Base-by-base conservation (phyloP, 2,888 invertebrate genomes). In the Baronia brevicornis region DNA sequence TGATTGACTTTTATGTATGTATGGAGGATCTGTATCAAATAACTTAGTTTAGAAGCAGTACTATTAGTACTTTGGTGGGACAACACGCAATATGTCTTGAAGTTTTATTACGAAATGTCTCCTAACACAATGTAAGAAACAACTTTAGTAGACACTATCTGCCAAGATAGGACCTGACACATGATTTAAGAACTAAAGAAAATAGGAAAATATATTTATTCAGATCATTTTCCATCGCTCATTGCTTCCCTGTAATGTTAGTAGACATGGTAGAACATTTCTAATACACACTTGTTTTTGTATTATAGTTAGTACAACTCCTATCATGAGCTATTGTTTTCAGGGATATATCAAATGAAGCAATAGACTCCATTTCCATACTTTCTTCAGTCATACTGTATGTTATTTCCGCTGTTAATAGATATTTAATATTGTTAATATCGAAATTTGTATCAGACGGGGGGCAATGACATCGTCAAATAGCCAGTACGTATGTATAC, bases 1-100 rank as follows among this genome's bases (percentile, higher is more conserved):
- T 12, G 8, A 21, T 25, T 19, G 5, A 21, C 7, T n/a, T 8
- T 8, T 15, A 18, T 25, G 7, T 28, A 26, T 30, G 19, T 22
- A 28, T 46, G 48, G 51, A 50, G 46, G 48, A 41, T 58, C 60
- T 65, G 63, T 66, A 58, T 65, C 59, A 44, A 46, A 31, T 46
- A 46, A 44, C 34, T 37, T 39, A 30, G 21, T 19, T 28, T 12
- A 18, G 18, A 33, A 36, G 22, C 28, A 23, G 17, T 27, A 26
- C 10, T 19, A n/a, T 19, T 24, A 28, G 12, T 22, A 13, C n/a
- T 14, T 21, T 36, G 31, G 36, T 23, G 27, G 31, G 22, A 31
- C 14, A 22, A 31, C 36, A n/a, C n/a, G n/a, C n/a, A n/a, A n/a
- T n/a, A n/a, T n/a, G n/a, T n/a, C n/a, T n/a, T n/a, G n/a, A n/a